Evolutionary conservation across 2,888 invertebrate species (phyloP).

Genomic region (Caenorhabditis afra): DNA sequence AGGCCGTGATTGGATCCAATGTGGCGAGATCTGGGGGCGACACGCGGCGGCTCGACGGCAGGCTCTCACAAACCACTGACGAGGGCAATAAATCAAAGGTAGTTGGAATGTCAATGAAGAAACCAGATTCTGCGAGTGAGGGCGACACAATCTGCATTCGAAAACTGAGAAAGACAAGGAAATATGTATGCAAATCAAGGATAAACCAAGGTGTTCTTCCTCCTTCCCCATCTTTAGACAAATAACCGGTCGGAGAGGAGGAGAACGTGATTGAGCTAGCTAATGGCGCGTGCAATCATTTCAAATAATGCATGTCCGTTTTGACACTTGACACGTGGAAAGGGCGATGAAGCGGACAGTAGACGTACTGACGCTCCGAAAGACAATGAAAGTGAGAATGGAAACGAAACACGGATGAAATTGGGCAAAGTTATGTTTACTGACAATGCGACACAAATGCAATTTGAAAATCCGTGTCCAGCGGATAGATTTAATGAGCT

Average conservation of each 20-base stretch:
- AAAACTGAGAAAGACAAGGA: slow-evolving; percentile 10
- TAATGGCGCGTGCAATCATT: slow-evolving; percentile 41
- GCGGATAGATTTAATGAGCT: slow-evolving; percentile 38
- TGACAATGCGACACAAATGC: slow-evolving; percentile 18
- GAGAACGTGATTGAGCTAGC: slow-evolving; percentile 35
- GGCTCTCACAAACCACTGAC: slow-evolving; percentile 42
- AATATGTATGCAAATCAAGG: slow-evolving; percentile 47
- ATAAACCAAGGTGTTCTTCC: slow-evolving; percentile 38
- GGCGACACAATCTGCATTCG: slow-evolving; percentile 22
- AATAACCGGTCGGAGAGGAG: slow-evolving; percentile 45
- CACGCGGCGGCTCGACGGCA: slow-evolving; percentile 11
- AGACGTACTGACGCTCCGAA: slow-evolving; percentile 37
- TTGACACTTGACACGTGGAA: slow-evolving; percentile 56
- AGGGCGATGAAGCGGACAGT: slow-evolving; percentile 40
- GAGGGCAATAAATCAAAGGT: slow-evolving; percentile 54
- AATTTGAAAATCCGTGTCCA: slow-evolving; percentile 14
- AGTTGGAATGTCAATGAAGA: slow-evolving; percentile 54
- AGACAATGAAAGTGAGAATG: slow-evolving; percentile 8
- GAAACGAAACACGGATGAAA: slow-evolving; percentile 2
- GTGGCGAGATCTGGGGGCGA: slow-evolving; percentile 29
- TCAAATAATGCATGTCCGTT: slow-evolving; percentile 12
- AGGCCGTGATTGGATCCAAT: slow-evolving; percentile 31
- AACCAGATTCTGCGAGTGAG: slow-evolving; percentile 35
- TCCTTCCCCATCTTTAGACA: slow-evolving; percentile 29
- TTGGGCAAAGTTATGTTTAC: slow-evolving; percentile 38